phyloP scores from a whole-genome alignment of 2,888 invertebrate genomes.

The Cataglyphis livida region DNA sequence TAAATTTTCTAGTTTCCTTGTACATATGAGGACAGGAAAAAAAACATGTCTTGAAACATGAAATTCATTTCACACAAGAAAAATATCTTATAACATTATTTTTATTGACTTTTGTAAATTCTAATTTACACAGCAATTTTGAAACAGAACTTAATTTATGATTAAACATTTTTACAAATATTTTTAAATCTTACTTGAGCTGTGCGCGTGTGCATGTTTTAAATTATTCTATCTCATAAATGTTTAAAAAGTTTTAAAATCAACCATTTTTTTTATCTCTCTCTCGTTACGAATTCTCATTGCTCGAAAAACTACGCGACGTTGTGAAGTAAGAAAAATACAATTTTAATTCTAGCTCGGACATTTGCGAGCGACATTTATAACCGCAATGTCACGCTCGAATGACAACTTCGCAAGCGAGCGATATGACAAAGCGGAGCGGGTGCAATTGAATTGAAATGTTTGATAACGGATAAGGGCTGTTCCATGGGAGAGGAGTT shows the following conservation, averaged over 20 bases:
- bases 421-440: slow-evolving; percentile 14
- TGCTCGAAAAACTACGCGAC: background rate
- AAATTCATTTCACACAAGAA: background rate
- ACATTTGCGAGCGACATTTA: slow-evolving; percentile 27
- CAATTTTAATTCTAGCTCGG: slow-evolving; percentile 6
- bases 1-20: background rate
- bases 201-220: background rate
- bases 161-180: background rate
- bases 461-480: slow-evolving; percentile 14
- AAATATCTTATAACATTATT: background rate
- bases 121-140: background rate
- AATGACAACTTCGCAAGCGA: slow-evolving; percentile 44
- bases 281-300: background rate
- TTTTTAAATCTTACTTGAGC: background rate
- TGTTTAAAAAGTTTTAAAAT: background rate
- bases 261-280: background rate
- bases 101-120: background rate
- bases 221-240: background rate
- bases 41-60: background rate
- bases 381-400: slow-evolving; percentile 35
- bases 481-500: slow-evolving; percentile 7
- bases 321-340: slow-evolving; percentile 21
- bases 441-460: slow-evolving; percentile 33
- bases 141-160: background rate
- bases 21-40: background rate